A percentile compares a stretch with the other conserved stretches of the same genome.
Evolutionary conservation across 2,888 invertebrate genomes (phyloP).

Genomic region (Callosobruchus maculatus): DNA sequence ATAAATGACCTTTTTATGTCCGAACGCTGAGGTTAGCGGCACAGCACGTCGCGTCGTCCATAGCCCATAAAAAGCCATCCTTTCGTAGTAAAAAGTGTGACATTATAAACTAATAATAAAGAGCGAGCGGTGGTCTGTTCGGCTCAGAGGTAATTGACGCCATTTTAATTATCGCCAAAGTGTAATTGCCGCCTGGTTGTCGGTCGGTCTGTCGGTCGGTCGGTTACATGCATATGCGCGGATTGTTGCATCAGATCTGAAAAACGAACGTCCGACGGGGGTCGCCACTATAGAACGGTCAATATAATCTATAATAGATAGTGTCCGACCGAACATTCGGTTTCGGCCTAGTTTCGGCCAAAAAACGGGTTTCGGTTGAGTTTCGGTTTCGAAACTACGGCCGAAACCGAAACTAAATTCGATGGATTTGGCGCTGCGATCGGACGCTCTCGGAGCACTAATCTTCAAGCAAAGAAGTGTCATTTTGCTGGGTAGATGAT

Average conservation of each 20-base stretch:
- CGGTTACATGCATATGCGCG: not conserved
- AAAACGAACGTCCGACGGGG: not conserved
- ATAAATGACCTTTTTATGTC: not conserved
- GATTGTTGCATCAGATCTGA: not conserved
- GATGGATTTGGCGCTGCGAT: too few relatives aligned
- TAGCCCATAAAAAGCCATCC: not conserved
- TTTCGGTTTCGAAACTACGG: too few relatives aligned
- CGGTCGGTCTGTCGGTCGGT: too few relatives aligned
- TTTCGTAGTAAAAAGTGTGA: not conserved
- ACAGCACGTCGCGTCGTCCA: not conserved
- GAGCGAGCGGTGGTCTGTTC: not conserved
- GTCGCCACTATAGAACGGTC: not conserved
- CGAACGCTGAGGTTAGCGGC: too few relatives aligned
- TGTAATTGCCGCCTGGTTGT: not conserved
- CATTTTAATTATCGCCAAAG: not conserved
- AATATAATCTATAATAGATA: not conserved
- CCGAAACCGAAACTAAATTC: too few relatives aligned
- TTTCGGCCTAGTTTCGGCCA: too few relatives aligned
- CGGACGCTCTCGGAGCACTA: too few relatives aligned
- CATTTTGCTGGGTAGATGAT: too few relatives aligned
- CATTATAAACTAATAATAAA: not conserved
- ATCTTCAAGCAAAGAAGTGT: too few relatives aligned
- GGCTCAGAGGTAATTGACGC: not conserved
- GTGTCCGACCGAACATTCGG: too few relatives aligned
- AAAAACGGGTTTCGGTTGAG: too few relatives aligned